These are phyloP conservation scores for Molossus alvarezi DNA, from an alignment of 2,797 vertebrate species.

Conservation along the genomic window DNA sequence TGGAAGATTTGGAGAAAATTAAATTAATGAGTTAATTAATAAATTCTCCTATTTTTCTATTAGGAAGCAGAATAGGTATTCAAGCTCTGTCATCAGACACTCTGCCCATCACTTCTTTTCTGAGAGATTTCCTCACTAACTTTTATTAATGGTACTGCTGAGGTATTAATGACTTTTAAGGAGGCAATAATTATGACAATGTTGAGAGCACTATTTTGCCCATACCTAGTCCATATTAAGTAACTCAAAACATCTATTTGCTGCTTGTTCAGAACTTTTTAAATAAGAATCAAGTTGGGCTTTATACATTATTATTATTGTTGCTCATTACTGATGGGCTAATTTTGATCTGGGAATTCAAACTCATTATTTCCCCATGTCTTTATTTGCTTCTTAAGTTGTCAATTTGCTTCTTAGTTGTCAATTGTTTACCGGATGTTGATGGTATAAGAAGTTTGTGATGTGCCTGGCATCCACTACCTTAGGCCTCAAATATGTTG, in stretches of 20 bases:
- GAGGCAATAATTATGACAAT: not conserved
- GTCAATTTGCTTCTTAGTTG: not conserved
- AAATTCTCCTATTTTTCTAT: not conserved
- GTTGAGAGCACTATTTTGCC: not conserved
- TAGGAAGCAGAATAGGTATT: not conserved
- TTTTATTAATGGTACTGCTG: not conserved
- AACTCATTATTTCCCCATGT: conserved; percentile 46
- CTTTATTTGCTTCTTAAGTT: not conserved
- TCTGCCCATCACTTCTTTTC: not conserved
- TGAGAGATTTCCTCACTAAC: not conserved
- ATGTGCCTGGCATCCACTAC: not conserved
- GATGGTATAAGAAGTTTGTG: not conserved
- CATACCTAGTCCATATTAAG: not conserved
- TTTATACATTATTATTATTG: not conserved
- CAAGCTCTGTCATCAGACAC: not conserved
- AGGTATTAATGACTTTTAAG: not conserved
- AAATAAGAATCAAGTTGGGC: not conserved
- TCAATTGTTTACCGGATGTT: not conserved
- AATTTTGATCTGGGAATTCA: not conserved
- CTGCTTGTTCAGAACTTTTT: not conserved
- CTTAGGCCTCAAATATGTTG: not conserved
- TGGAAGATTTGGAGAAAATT: not conserved
- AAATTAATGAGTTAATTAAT: not conserved
- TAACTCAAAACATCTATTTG: not conserved
- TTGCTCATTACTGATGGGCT: not conserved